Base-by-base conservation (phyloP, 2,797 vertebrate species). In the Myripristis jacobus region DNA sequence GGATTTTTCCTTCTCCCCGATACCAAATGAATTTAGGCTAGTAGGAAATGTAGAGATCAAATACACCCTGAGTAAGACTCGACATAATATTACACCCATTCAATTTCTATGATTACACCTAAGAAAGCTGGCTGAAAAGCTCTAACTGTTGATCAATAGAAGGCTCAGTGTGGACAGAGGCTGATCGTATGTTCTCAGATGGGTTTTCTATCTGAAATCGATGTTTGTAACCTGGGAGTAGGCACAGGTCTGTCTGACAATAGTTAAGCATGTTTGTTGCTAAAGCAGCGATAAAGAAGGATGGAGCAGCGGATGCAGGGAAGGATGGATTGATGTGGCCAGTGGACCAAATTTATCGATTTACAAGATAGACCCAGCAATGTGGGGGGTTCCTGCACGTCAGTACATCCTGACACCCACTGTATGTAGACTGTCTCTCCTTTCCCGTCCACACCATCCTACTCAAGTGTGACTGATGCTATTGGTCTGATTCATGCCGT, bases 381-480 rank as follows among this genome's bases (percentile, higher is more conserved):
- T 38, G 52, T 19, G 41, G 50, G 50, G 53, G 47, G 25, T 60
- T 61, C 55, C 63, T 59, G 47, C 66, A 50, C 56, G 62, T 86
- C 79, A 52, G 81, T 87, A 84, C 27, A 73, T 81, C 65, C 73
- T 54, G 27, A 61, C 62, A 81, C 52, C 75, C 48, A 54, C 53
- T 84, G 69, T 67, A 69, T 36, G 56, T 25, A 31, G 71, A 75
- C 55, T 63, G 41, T 2, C 68, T 72, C 2, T 1, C 19, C 73
- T 64, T 70, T 25, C 48, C 59, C 51, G 70, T 72, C 60, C 38
- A 66, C 74, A 63, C 72, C 64, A 83, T 64, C 62, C 65, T 54
- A 80, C 75, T 77, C 70, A 62, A 73, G 83, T 75, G 82, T 70
- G 86, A 86, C 86, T 36, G 83, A 82, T 65, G 72, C 61, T 69